phyloP scores from a whole-genome alignment of 2,888 invertebrate species.

The Drosophila ezoana region DNA sequence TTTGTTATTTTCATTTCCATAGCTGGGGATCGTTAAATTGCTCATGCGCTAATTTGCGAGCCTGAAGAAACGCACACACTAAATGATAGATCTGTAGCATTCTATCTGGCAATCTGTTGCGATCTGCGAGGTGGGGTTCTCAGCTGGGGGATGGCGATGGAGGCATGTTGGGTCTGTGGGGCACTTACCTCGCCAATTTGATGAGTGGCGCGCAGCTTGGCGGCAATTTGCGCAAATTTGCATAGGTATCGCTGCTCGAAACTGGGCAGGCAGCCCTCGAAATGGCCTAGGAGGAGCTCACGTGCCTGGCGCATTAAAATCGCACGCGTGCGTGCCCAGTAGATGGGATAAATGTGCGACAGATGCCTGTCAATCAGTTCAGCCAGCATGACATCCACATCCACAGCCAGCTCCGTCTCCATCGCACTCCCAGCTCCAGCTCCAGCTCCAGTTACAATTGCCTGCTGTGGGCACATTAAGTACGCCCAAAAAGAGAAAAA shows the following conservation, averaged over 20 bases:
- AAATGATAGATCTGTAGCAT: slow-evolving; percentile 51
- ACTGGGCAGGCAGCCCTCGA: slow-evolving; percentile 87
- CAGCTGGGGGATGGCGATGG: background rate
- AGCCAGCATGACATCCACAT: slow-evolving; percentile 59
- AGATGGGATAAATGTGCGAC: slow-evolving; percentile 88
- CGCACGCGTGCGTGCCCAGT: slow-evolving; percentile 86
- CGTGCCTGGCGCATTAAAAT: slow-evolving; percentile 89
- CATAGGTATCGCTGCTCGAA: slow-evolving; percentile 88
- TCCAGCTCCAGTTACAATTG: slow-evolving; percentile 5
- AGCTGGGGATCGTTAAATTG: slow-evolving; percentile 48
- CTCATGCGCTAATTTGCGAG: slow-evolving; percentile 58
- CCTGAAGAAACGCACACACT: slow-evolving; percentile 33
- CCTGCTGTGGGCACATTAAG: slow-evolving; percentile 41
- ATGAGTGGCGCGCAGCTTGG: slow-evolving; percentile 85
- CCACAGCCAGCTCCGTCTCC: slow-evolving; percentile 1
- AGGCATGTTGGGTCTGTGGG: background rate
- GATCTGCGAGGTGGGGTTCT: slow-evolving; percentile 27
- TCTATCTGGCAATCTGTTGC: background rate
- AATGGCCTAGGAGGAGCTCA: slow-evolving; percentile 88
- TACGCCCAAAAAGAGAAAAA: slow-evolving; percentile 20
- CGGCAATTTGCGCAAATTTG: slow-evolving; percentile 87
- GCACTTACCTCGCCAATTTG: slow-evolving; percentile 84
- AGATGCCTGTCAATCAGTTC: slow-evolving; percentile 87
- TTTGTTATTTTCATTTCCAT: slow-evolving; percentile 39
- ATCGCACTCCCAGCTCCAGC: background rate